Conservation (phyloP, 2,113 vertebrate species). For the Serilophus lunatus region DNA sequence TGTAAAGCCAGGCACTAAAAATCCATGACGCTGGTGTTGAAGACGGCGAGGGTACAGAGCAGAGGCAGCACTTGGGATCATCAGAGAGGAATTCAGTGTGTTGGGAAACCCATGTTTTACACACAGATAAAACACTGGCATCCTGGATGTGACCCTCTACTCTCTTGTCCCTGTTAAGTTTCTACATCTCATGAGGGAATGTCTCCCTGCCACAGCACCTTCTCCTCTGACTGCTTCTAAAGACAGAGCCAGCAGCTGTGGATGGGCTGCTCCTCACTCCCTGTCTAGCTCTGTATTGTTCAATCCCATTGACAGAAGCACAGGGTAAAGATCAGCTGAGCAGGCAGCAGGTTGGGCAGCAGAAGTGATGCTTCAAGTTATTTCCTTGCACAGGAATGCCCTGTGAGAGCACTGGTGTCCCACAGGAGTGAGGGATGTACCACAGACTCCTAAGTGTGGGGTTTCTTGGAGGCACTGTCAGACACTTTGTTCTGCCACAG, state of each 20-base stretch:
- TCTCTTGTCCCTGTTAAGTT: neutral
- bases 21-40: neutral
- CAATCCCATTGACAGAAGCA: neutral
- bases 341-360: neutral
- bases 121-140: neutral
- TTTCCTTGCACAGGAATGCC: neutral
- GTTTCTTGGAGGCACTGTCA: neutral
- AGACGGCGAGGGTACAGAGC: neutral
- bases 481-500: neutral
- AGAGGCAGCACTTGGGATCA: neutral
- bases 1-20: neutral
- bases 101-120: fast-evolving
- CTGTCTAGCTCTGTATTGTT: neutral
- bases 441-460: fast-evolving
- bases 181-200: neutral
- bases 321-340: neutral
- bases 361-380: neutral
- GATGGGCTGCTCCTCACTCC: neutral
- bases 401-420: fast-evolving
- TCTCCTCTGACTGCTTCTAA: neutral
- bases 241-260: neutral
- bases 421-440: fast-evolving
- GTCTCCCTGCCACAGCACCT: neutral
- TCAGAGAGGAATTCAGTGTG: neutral
- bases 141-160: neutral